Evolutionary conservation across 2,113 vertebrate species (phyloP).

Genomic region (Plecturocebus donacophilus): DNA sequence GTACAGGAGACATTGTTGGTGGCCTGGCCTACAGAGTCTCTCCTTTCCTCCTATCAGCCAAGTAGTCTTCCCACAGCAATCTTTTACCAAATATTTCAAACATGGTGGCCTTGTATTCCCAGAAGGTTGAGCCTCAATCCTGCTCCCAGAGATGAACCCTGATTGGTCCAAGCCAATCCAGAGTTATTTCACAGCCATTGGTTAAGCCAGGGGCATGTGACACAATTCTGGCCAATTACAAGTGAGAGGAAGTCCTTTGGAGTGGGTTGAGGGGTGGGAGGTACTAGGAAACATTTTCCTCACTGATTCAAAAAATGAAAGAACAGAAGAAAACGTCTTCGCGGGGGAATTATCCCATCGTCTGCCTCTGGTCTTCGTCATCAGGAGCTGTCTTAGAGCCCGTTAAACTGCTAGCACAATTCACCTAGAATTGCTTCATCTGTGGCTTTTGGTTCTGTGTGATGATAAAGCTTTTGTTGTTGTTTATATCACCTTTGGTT

Average conservation of each 20-base stretch:
- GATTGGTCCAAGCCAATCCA: background rate
- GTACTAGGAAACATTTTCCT: background rate
- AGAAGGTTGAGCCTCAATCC: background rate
- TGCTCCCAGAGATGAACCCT: background rate
- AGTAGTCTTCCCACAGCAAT: too few species aligned
- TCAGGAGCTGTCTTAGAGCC: background rate
- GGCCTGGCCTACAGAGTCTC: background rate
- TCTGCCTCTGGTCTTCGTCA: background rate
- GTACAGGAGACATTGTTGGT: too few species aligned
- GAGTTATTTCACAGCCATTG: background rate
- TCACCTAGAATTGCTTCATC: background rate
- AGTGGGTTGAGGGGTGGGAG: accelerated
- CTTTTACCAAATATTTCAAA: background rate
- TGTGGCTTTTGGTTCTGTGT: background rate
- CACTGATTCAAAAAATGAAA: background rate
- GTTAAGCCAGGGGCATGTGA: background rate
- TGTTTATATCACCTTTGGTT: background rate
- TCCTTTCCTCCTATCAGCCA: background rate
- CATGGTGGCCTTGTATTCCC: background rate
- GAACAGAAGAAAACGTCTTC: background rate
- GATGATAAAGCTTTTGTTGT: background rate
- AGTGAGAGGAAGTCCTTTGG: background rate
- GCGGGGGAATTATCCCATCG: background rate
- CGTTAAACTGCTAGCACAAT: background rate
- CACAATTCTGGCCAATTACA: background rate